Evolutionary conservation across 2,888 invertebrate genomes (phyloP), one percentile per base, ranked within the genome.

Genomic region (Melangyna quadrimaculata): DNA sequence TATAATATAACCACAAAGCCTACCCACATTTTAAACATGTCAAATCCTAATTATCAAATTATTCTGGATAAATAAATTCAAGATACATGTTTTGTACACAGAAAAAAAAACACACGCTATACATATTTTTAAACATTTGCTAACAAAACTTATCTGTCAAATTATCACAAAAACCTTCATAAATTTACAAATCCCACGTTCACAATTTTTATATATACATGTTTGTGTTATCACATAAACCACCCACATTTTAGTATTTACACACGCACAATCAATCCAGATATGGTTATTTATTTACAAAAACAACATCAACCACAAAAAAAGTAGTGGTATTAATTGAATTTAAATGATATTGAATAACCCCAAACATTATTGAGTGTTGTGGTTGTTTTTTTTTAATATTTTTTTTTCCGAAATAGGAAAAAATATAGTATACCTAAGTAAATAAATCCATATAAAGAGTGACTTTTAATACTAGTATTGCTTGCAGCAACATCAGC

Each of bases 101-200:
- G 10, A 37, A 27, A 51, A 51, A 29, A 72, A 57, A 19, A 29
- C 2, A 35, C 19, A 51, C n/a, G 9, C 1, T n/a, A 2, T 17
- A 17, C 3, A 12, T 35, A 12, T 3, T 35, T 3, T n/a, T n/a
- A 45, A 67, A 24, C 19, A 48, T 71, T 78, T 73, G 63, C 65
- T 70, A 45, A 84, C 79, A 78, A n/a, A 79, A 67, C 65, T 75
- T 75, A 72, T 72, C 71, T 80, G 67, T 59, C 71, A 75, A 78
- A 57, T 83, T 71, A 83, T 71, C 83, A 45, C 22, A 37, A 75
- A 65, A 80, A 55, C 80, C 84, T 79, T 80, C 83, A 83, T 72
- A 77, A 84, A 71, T 75, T 71, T 53, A 75, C 67, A 80, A 84
- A 48, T 80, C 84, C 84, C 80, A 84, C 84, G 53, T 75, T 59